phyloP scores from a whole-genome alignment of 2,888 invertebrate species.

The Athripsodes cinereus region DNA sequence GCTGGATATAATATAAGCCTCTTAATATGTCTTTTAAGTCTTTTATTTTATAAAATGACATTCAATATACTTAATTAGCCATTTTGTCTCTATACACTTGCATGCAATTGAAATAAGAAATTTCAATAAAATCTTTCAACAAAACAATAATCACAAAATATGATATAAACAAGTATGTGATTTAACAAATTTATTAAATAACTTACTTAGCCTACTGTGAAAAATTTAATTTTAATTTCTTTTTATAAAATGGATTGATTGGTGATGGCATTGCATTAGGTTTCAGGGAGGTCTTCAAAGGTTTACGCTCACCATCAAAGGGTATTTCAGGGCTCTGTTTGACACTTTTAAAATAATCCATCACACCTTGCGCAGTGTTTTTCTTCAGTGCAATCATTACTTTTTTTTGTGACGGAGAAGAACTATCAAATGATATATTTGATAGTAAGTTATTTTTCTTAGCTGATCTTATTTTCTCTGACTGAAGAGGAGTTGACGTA shows the following conservation, averaged over 20 bases:
- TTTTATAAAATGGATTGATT: constrained; percentile 71
- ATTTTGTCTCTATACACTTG: no score
- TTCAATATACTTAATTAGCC: no score
- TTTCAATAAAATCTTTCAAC: no score
- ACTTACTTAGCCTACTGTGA: no score
- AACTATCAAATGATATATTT: not conserved
- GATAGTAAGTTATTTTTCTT: not conserved
- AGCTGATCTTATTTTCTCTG: not conserved
- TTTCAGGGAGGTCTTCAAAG: constrained; percentile 68
- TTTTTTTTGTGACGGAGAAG: constrained; percentile 47
- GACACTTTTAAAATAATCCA: constrained; percentile 68
- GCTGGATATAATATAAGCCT: no score
- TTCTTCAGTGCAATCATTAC: constrained; percentile 68
- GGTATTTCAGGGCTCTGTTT: constrained; percentile 68
- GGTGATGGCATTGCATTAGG: constrained; percentile 60
- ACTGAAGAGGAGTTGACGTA: not conserved
- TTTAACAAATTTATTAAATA: no score
- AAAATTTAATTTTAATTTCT: constrained; percentile 36
- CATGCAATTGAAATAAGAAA: no score
- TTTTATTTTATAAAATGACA: no score
- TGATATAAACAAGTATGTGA: no score
- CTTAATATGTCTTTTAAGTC: no score
- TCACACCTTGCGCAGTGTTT: constrained; percentile 64
- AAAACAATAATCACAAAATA: no score
- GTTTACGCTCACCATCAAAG: constrained; percentile 63